Evolutionary conservation across 2,797 vertebrate species (phyloP).

Genomic region (Melanotaenia nigrans): DNA sequence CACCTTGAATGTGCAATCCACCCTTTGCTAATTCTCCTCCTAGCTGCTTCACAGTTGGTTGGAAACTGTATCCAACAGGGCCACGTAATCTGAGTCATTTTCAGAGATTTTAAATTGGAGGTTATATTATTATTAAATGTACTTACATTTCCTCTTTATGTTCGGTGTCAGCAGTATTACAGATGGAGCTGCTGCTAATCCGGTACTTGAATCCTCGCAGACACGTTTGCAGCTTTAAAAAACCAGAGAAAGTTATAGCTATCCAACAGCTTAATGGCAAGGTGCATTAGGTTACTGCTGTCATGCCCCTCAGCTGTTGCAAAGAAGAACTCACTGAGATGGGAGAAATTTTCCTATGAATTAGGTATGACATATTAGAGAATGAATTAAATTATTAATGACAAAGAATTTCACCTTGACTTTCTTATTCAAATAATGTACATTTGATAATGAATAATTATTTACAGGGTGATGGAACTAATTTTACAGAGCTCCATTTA

Average conservation of each 20-base stretch:
- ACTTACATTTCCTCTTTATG: not conserved
- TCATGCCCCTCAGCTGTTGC: constrained; percentile 45
- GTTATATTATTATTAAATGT: not conserved
- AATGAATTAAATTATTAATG: constrained; percentile 70
- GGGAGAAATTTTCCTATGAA: constrained; percentile 70
- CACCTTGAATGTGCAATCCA: not conserved
- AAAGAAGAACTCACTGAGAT: constrained; percentile 51
- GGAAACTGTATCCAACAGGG: too few species aligned
- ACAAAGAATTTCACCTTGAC: constrained; percentile 55
- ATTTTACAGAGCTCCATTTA: constrained; percentile 36
- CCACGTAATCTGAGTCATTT: too few species aligned
- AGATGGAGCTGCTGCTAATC: constrained; percentile 11
- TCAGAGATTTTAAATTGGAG: not conserved
- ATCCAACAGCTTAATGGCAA: constrained; percentile 47
- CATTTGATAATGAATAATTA: constrained; percentile 66
- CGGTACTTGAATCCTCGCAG: constrained; percentile 12
- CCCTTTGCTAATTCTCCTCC: not conserved
- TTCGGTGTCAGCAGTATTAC: constrained; percentile 7
- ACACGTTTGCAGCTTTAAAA: constrained; percentile 15
- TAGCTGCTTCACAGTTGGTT: not conserved
- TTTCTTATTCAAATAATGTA: constrained; percentile 57
- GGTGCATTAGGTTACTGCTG: constrained; percentile 52
- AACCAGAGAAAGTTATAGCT: constrained; percentile 28
- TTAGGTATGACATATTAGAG: constrained; percentile 76
- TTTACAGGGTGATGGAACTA: constrained; percentile 39